Percentiles rank a stretch among this genome's conserved stretches.
Conservation (phyloP, 1,140 invertebrate species). For the Aphelenchoides fujianensis region DNA sequence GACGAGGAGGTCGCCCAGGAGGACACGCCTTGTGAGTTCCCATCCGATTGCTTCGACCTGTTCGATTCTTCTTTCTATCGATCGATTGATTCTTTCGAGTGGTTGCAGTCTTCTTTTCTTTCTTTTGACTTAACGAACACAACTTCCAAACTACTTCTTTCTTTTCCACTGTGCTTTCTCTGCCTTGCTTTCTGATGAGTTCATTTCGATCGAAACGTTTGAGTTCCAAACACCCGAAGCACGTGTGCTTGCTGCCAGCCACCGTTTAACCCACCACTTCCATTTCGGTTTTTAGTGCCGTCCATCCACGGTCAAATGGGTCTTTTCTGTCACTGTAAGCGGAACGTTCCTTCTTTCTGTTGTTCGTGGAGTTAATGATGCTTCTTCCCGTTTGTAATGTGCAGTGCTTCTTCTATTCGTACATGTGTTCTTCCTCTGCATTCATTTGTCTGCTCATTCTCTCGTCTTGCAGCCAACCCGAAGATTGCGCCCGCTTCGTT, state of each 20-base stretch:
- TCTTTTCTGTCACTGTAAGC: slow-evolving; percentile 61
- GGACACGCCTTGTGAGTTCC: slow-evolving; percentile 34
- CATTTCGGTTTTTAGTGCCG: slow-evolving; percentile 50
- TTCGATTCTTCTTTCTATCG: slow-evolving; percentile 17
- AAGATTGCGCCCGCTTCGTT: slow-evolving; percentile 77
- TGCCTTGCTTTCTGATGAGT: too few species aligned
- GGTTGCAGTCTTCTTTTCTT: background rate
- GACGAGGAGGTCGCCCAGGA: slow-evolving; percentile 35
- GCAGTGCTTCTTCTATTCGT: background rate
- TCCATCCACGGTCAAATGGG: slow-evolving; percentile 61
- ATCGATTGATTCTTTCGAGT: slow-evolving; percentile 10
- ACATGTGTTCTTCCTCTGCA: background rate
- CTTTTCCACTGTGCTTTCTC: too few species aligned
- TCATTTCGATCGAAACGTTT: too few species aligned
- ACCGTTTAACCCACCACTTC: background rate
- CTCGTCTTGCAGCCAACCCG: slow-evolving; percentile 55
- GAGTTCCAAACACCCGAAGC: too few species aligned
- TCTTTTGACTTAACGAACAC: slow-evolving; percentile 18
- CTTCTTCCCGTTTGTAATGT: background rate
- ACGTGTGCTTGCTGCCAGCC: too few species aligned
- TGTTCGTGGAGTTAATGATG: slow-evolving; percentile 23
- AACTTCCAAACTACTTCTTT: slow-evolving; percentile 18
- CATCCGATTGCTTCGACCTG: background rate
- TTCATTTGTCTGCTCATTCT: background rate
- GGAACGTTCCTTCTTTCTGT: slow-evolving; percentile 24